These are phyloP conservation scores for Pluvianellus socialis DNA, from an alignment of 2,113 vertebrate genomes.

Conservation along the genomic window DNA sequence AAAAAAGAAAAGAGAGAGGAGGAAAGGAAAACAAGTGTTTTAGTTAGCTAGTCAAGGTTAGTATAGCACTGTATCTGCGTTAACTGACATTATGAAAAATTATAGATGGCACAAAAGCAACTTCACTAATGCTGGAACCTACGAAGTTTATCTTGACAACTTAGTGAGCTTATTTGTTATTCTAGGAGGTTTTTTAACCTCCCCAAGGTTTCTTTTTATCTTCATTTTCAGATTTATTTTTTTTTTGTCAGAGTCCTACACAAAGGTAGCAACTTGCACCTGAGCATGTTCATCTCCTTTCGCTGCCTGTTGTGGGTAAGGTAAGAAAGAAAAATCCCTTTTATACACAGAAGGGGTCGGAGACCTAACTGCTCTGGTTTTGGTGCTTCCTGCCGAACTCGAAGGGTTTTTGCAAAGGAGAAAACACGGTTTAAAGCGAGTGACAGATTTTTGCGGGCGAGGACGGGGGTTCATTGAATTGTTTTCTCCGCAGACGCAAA, in stretches of 20 bases:
- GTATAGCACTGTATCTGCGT: not conserved
- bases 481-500: not conserved
- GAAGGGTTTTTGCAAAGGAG: not conserved
- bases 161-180: conserved; percentile 3
- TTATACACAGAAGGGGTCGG: not conserved
- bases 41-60: conserved; percentile 8
- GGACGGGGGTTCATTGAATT: not conserved
- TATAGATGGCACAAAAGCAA: conserved; percentile 8
- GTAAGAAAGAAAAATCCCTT: not conserved
- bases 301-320: not conserved
- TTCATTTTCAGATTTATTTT: not conserved
- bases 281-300: not conserved
- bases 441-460: not conserved
- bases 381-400: not conserved
- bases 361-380: rapidly evolving
- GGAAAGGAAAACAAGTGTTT: not conserved
- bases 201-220: not conserved
- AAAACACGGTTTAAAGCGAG: not conserved
- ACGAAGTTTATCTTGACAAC: conserved; percentile 5
- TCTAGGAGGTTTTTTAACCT: not conserved
- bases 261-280: not conserved
- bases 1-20: not conserved
- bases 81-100: not conserved
- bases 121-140: not conserved
- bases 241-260: not conserved